A percentile compares a stretch with the other conserved stretches of the same genome.
phyloP scores from a whole-genome alignment of 1,140 invertebrate genomes.

The Neomicropteryx cornuta region DNA sequence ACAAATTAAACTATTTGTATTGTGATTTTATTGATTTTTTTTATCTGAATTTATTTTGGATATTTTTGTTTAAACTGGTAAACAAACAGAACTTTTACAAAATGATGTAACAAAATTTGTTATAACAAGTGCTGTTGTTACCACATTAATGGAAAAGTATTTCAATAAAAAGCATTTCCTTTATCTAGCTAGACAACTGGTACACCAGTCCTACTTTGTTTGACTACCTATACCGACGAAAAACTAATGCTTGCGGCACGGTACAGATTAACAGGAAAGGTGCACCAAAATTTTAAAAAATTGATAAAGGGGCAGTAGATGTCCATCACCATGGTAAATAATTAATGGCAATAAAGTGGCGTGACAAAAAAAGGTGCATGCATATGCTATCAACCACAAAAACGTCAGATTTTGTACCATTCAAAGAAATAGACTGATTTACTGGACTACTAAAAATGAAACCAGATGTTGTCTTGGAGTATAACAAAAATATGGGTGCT shows the following conservation, averaged over 20 bases:
- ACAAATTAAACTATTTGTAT: no score
- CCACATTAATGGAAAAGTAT: no score
- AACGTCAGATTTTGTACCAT: conserved; percentile 10
- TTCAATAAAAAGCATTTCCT: no score
- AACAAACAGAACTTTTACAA: conserved; percentile 2
- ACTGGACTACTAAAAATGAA: conserved; percentile 16
- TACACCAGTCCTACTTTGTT: conserved; percentile 25
- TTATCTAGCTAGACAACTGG: conserved; percentile 28
- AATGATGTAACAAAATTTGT: no score
- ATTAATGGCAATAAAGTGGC: conserved; percentile 20
- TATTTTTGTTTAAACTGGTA: conserved; percentile 6
- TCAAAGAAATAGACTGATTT: conserved; percentile 11
- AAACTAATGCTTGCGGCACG: conserved; percentile 22
- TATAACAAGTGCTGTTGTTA: no score
- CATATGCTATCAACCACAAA: conserved; percentile 20
- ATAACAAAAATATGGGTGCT: conserved; percentile 23
- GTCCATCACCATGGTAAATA: conserved; percentile 12
- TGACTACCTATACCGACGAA: conserved; percentile 15
- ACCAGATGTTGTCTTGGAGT: conserved; percentile 18
- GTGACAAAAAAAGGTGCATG: conserved; percentile 19
- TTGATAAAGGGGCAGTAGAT: conserved; percentile 16
- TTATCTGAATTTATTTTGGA: conserved; percentile 4
- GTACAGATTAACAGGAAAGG: conserved; percentile 19
- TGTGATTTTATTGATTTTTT: no score
- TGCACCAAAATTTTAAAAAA: conserved; percentile 20